Evolutionary conservation across 1,140 invertebrate genomes (phyloP).

Genomic region (Cephus cinctus): DNA sequence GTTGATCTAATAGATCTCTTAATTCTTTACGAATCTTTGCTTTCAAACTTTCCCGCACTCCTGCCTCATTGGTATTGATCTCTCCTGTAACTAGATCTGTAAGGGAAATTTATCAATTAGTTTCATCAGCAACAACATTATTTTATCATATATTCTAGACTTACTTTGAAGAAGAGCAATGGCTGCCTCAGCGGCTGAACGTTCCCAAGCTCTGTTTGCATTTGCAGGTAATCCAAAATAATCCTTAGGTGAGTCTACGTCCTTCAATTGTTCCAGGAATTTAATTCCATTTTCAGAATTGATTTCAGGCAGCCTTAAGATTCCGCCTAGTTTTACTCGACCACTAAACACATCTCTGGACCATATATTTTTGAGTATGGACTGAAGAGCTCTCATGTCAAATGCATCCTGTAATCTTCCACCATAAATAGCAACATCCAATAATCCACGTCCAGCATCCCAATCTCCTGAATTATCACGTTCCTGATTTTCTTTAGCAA

Average conservation of each 20-base stretch:
- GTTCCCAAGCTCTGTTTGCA: slow-evolving; percentile 76
- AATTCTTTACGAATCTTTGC: slow-evolving; percentile 31
- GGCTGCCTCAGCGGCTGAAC: slow-evolving; percentile 64
- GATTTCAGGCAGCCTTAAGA: slow-evolving; percentile 57
- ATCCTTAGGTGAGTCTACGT: slow-evolving; percentile 64
- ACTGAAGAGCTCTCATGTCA: slow-evolving; percentile 72
- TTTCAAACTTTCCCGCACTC: slow-evolving; percentile 12
- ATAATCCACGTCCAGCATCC: slow-evolving; percentile 77
- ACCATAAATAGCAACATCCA: slow-evolving; percentile 83
- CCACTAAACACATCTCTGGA: slow-evolving; percentile 61
- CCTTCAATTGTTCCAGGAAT: slow-evolving; percentile 64
- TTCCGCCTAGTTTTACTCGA: slow-evolving; percentile 58
- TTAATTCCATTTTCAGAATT: slow-evolving; percentile 62
- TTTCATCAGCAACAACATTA: slow-evolving; percentile 6
- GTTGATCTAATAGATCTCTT: slow-evolving; percentile 35
- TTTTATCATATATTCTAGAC: not conserved
- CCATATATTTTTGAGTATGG: slow-evolving; percentile 78
- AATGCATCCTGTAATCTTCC: slow-evolving; percentile 82
- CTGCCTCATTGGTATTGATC: slow-evolving; percentile 19
- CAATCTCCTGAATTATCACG: slow-evolving; percentile 58
- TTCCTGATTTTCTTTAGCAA: slow-evolving; percentile 40
- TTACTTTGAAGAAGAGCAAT: slow-evolving; percentile 67
- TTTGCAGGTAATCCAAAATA: slow-evolving; percentile 82
- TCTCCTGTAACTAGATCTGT: slow-evolving; percentile 36
- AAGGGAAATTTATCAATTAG: slow-evolving; percentile 7